Evolutionary conservation across 2,797 vertebrate species (phyloP).

Genomic region (Tadarida brasiliensis): DNA sequence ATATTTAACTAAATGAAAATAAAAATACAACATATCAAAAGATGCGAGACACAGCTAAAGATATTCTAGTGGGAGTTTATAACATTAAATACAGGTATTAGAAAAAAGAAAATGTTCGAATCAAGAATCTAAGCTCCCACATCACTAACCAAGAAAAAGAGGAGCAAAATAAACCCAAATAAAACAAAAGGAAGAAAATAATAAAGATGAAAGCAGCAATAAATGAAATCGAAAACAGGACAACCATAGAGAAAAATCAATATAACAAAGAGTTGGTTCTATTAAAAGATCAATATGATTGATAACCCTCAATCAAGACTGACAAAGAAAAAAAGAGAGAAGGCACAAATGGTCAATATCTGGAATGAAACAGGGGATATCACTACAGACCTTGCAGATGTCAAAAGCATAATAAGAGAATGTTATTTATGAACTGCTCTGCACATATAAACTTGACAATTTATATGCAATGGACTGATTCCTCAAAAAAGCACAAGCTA

Average conservation of each 20-base stretch:
- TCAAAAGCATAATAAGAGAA: background rate
- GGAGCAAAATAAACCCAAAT: background rate
- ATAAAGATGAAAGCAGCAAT: background rate
- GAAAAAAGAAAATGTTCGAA: background rate
- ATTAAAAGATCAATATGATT: background rate
- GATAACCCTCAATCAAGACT: background rate
- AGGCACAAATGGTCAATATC: background rate
- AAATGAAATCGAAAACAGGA: background rate
- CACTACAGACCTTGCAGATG: background rate
- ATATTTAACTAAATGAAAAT: background rate
- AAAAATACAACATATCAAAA: background rate
- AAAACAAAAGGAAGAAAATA: background rate
- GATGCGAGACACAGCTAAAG: background rate
- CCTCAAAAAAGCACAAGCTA: background rate
- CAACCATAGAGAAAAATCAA: background rate
- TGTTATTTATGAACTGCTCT: background rate
- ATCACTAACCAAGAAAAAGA: background rate
- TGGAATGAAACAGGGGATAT: background rate
- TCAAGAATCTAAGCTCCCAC: background rate
- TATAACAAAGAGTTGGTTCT: background rate
- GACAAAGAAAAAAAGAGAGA: background rate
- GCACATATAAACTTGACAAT: background rate
- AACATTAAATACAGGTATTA: background rate
- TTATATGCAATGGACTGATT: background rate
- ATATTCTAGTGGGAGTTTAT: background rate